Percentiles rank a stretch among this genome's conserved stretches.
phyloP scores from a whole-genome alignment of 2,888 invertebrate species.

The Dromius quadrimaculatus region DNA sequence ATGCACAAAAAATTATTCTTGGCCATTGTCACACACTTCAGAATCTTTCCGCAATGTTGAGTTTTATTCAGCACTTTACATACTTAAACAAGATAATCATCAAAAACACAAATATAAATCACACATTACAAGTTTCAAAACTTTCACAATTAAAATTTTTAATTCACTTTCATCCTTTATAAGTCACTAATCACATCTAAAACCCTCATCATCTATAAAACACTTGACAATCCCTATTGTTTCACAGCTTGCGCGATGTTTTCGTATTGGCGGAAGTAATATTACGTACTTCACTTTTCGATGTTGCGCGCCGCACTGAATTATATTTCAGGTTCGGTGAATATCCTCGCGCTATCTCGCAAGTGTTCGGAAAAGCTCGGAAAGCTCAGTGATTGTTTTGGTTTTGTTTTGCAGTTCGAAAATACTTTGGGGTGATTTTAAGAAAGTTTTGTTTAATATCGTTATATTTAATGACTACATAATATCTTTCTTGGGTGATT shows the following conservation, averaged over 20 bases:
- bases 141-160: conserved; percentile 5
- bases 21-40: conserved; percentile 31
- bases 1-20: conserved; percentile 7
- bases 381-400: conserved; percentile 26
- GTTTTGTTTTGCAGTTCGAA: conserved; percentile 9
- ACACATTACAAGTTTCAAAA: not conserved
- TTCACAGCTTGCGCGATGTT: conserved; percentile 12
- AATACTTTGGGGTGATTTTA: conserved; percentile 3
- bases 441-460: conserved; percentile 22
- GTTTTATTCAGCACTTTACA: conserved; percentile 17
- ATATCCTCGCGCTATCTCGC: conserved; percentile 11
- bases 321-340: conserved; percentile 28
- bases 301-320: conserved; percentile 31
- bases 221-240: conserved; percentile 1
- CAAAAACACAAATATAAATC: conserved; percentile 17
- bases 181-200: conserved; percentile 15
- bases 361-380: conserved; percentile 15
- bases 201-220: too few relatives aligned
- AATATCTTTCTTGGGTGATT: conserved; percentile 22
- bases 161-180: not conserved
- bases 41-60: conserved; percentile 15
- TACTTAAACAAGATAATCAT: conserved; percentile 21
- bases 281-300: not conserved
- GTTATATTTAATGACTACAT: conserved; percentile 23
- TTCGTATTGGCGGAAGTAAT: conserved; percentile 5